Evolutionary conservation across 2,888 invertebrate genomes (phyloP).

Genomic region (Drosophila stalkeri): DNA sequence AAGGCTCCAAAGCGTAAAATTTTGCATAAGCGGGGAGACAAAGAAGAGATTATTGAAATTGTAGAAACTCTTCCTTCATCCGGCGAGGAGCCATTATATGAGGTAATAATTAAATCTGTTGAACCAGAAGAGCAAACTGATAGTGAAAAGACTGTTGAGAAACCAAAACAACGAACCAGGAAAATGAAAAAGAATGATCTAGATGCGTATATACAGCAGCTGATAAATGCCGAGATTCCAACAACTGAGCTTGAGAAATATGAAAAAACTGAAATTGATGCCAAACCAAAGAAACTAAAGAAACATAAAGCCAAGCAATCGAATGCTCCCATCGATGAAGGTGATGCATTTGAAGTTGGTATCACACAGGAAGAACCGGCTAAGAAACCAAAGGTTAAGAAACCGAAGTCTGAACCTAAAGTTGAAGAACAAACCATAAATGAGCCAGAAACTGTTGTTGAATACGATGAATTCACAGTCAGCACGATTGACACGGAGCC

Average conservation of each 20-base stretch:
- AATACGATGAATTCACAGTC: conserved; percentile 54
- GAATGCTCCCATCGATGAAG: conserved; percentile 50
- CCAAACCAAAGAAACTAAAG: conserved; percentile 78
- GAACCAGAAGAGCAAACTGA: conserved; percentile 70
- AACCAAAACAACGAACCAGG: conserved; percentile 74
- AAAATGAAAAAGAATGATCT: conserved; percentile 83
- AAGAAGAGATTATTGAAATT: conserved; percentile 85
- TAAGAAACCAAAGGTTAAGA: conserved; percentile 66
- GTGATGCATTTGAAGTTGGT: conserved; percentile 67
- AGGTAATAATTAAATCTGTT: conserved; percentile 84
- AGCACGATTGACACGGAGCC: conserved; percentile 47
- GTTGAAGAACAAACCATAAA: conserved; percentile 32
- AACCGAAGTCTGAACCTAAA: conserved; percentile 39
- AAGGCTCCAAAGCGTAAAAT: conserved; percentile 82
- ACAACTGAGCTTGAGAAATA: conserved; percentile 85
- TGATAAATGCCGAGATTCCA: conserved; percentile 84
- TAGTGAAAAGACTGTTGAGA: conserved; percentile 33
- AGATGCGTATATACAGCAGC: conserved; percentile 83
- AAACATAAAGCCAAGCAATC: conserved; percentile 64
- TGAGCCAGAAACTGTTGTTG: conserved; percentile 43
- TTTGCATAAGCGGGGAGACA: conserved; percentile 83
- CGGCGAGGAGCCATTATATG: conserved; percentile 84
- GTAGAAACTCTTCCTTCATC: conserved; percentile 76
- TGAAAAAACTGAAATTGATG: conserved; percentile 84
- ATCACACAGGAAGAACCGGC: conserved; percentile 70